These are phyloP conservation scores for Agrotis puta DNA, from an alignment of 2,888 invertebrate species.

Conservation along the genomic window DNA sequence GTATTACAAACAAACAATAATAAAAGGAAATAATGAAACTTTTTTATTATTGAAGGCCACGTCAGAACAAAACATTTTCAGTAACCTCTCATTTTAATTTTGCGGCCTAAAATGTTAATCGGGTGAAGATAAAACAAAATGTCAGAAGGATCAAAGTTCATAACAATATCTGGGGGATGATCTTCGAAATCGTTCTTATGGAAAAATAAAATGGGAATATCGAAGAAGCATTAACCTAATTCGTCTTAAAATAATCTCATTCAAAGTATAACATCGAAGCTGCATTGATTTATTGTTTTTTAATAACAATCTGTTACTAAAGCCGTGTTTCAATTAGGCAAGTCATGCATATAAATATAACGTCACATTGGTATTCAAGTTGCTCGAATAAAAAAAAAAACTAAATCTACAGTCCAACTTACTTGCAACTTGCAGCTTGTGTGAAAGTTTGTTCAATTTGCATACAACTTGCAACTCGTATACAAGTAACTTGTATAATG, in stretches of 20 bases:
- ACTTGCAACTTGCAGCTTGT: too few relatives aligned
- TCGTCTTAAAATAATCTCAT: neutral
- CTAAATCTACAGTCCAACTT: too few relatives aligned
- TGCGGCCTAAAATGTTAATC: neutral
- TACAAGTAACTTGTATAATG: too few relatives aligned
- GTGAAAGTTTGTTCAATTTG: too few relatives aligned
- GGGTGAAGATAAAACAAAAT: conserved; percentile 7
- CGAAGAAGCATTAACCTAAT: neutral
- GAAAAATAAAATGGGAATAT: neutral
- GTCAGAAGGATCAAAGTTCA: conserved; percentile 4
- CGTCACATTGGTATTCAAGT: too few relatives aligned
- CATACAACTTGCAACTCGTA: too few relatives aligned
- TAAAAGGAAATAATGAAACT: neutral
- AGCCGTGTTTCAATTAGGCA: too few relatives aligned
- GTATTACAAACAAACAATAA: conserved; percentile 8
- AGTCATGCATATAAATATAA: too few relatives aligned
- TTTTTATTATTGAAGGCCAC: conserved; percentile 14
- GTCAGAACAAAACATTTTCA: conserved; percentile 11
- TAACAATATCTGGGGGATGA: neutral
- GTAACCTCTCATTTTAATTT: conserved; percentile 8
- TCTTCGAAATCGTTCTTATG: neutral
- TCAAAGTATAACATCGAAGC: neutral
- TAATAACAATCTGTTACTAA: neutral
- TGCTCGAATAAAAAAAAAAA: too few relatives aligned
- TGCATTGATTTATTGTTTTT: neutral